Evolutionary conservation across 2,113 vertebrate species (phyloP).

Genomic region (Pseudonaja textilis): DNA sequence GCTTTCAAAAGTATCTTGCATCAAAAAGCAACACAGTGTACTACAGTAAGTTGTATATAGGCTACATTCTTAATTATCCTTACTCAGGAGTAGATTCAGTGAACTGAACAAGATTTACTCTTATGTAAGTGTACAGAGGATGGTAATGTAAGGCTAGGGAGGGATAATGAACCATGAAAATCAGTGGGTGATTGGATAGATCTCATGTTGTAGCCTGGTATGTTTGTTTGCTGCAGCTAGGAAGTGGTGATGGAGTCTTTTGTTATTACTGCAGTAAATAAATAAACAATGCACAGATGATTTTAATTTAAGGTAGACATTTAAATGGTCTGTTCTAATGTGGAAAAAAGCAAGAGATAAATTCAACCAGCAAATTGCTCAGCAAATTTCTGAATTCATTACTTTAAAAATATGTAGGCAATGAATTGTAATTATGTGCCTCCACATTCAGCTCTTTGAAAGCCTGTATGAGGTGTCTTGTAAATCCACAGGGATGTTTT

Average conservation of each 20-base stretch:
- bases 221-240: neutral
- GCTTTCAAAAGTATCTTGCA: neutral
- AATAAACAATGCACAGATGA: neutral
- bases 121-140: neutral
- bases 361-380: neutral
- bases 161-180: neutral
- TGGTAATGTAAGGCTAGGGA: neutral
- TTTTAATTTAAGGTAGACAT: constrained; percentile 1
- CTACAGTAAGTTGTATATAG: too few relatives aligned
- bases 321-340: constrained; percentile 7
- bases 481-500: constrained; percentile 41
- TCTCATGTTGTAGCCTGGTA: neutral
- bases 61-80: neutral
- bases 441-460: constrained; percentile 46
- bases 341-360: constrained; percentile 20
- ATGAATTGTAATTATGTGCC: constrained; percentile 32
- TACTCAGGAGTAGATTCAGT: neutral
- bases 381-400: constrained; percentile 8
- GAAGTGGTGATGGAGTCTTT: neutral
- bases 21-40: neutral
- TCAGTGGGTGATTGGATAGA: neutral
- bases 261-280: neutral
- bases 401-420: neutral
- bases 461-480: constrained; percentile 16
- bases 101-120: neutral